Evolutionary conservation across 2,113 vertebrate species (phyloP), one percentile per base, ranked within the genome.

Genomic region (Spea multiplicata): DNA sequence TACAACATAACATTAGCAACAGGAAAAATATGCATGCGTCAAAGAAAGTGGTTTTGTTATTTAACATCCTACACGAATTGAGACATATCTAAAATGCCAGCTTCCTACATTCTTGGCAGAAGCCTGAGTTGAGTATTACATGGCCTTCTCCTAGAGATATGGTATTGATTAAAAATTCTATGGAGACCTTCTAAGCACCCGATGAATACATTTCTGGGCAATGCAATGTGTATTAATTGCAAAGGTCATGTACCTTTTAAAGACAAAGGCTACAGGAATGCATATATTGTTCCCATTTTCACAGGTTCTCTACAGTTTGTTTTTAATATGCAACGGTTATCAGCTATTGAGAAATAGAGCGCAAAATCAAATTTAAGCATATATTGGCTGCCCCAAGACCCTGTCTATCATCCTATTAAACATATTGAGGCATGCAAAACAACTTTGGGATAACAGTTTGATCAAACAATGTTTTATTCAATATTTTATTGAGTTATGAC

Each of bases 41-140:
- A 74, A 80, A 68, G 78, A 68, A 74, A 72, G 68, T 49, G 45
- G n/a, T 12, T 68, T 17, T 8, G 53, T 80, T 80, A 68, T 8
- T 61, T 17, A 59, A 10, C 64, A 61, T 67, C 78, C 64, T 80
- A 74, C 78, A 68, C 71, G 67, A 48, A 66, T 47, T 74, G 46
- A 68, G 67, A 14, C 65, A 61, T 9, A 61, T 6, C 44, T 67
- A 30, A 67, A 72, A 74, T 80, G 64, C 65, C 71, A 80, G 49
- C 71, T 73, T 72, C 65, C 71, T 80, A 74, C 71, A 61, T 44
- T 47, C 45, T 74, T 80, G 78, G 78, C 71, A 72, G 74, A 48
- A 67, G 49, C 45, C 12, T 61, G 8, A 49, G 17, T 59, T 74
- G 71, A 80, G 8, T 49, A 74, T 30, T 74, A 61, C 8, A 59